A percentile compares a stretch with the other conserved stretches of the same genome.
Evolutionary conservation across 1,140 invertebrate species (phyloP).

Genomic region (Bombus pyrosoma): DNA sequence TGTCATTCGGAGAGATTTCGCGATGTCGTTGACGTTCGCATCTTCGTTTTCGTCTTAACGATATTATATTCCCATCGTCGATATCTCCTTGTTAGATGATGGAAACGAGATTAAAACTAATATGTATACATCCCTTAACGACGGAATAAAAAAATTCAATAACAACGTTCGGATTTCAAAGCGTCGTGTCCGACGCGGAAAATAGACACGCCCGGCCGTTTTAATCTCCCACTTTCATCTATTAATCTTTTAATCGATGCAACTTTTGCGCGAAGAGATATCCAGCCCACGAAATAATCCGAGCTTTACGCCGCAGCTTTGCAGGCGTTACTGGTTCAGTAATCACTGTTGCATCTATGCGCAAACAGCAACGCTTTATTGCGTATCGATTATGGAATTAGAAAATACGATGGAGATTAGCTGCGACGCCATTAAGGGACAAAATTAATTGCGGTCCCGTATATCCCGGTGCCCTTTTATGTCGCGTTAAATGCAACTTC

Average conservation of each 20-base stretch:
- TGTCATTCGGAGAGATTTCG: neutral
- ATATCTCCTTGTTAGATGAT: neutral
- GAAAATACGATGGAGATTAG: constrained; percentile 36
- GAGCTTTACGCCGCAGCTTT: constrained; percentile 35
- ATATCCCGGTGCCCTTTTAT: neutral
- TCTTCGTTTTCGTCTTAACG: neutral
- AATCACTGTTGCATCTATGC: constrained; percentile 36
- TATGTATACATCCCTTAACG: neutral
- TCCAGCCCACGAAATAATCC: constrained; percentile 29
- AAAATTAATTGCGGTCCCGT: neutral
- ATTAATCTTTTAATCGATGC: constrained; percentile 43
- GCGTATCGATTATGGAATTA: constrained; percentile 49
- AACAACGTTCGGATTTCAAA: neutral
- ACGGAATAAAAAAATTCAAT: neutral
- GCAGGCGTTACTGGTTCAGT: neutral
- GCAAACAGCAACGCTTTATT: constrained; percentile 38
- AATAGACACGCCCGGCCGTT: neutral
- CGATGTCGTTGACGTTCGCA: neutral
- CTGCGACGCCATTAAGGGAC: constrained; percentile 20
- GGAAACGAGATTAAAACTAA: neutral
- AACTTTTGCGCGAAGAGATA: constrained; percentile 18
- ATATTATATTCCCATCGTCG: neutral
- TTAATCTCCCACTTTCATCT: neutral
- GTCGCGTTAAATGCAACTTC: neutral
- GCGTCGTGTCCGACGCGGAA: neutral